Percentiles rank a stretch among this genome's conserved stretches.
phyloP scores from a whole-genome alignment of 2,113 vertebrate genomes.

The Odontophorus gujanensis region DNA sequence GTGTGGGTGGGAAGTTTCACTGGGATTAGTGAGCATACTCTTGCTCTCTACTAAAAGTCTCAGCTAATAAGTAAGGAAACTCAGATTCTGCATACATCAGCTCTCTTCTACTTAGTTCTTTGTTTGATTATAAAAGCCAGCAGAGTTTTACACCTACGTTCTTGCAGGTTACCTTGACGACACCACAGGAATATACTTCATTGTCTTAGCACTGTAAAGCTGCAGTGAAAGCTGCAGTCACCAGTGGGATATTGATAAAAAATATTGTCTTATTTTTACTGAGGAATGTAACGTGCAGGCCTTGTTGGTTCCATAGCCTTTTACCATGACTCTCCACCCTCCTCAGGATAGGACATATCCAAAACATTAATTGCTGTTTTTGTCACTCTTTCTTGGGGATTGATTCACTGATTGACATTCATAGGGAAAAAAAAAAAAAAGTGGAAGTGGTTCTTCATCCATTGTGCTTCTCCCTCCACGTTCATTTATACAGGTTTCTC shows the following conservation, averaged over 20 bases:
- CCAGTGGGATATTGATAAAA: background rate
- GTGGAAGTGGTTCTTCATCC: background rate
- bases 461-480: background rate
- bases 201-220: background rate
- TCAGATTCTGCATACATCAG: background rate
- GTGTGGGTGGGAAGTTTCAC: background rate
- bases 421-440: background rate
- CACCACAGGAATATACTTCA: background rate
- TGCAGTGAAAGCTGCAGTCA: background rate
- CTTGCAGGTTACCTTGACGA: slow-evolving; percentile 26
- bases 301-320: background rate
- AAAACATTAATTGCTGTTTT: background rate
- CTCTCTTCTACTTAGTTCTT: background rate
- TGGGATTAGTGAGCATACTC: background rate
- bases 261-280: background rate
- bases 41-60: background rate
- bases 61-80: background rate
- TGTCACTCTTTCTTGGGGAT: background rate
- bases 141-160: background rate
- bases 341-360: background rate
- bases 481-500: background rate
- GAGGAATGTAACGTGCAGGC: background rate
- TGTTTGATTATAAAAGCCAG: fast-evolving
- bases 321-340: fast-evolving
- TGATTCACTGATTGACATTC: background rate